These are phyloP conservation scores for Salminus brasiliensis DNA, from an alignment of 2,113 vertebrate species.

Conservation along the genomic window DNA sequence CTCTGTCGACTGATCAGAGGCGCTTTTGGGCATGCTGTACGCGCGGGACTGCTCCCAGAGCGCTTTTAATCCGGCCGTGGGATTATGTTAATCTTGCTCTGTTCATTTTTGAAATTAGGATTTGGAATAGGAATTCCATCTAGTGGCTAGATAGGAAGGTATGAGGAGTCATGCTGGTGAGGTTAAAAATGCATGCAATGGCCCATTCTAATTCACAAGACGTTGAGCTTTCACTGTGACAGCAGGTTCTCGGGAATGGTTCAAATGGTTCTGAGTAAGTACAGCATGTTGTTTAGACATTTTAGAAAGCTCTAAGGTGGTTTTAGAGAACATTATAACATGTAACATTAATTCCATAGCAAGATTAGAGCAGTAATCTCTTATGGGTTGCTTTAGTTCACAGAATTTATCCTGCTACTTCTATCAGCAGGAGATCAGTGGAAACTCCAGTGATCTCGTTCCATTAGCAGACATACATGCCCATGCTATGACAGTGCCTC, in stretches of 20 bases:
- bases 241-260: neutral
- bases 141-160: slow-evolving; percentile 8
- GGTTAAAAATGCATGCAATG: neutral
- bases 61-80: slow-evolving; percentile 35
- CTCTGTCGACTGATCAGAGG: slow-evolving; percentile 30
- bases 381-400: too few relatives aligned
- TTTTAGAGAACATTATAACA: too few relatives aligned
- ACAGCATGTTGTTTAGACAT: too few relatives aligned
- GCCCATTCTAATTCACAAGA: neutral
- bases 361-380: too few relatives aligned
- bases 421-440: too few relatives aligned
- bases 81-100: slow-evolving; percentile 45
- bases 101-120: slow-evolving; percentile 45
- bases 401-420: too few relatives aligned
- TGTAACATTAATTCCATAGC: too few relatives aligned
- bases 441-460: too few relatives aligned
- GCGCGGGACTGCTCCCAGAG: neutral
- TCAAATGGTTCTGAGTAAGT: too few relatives aligned
- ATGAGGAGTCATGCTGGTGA: neutral
- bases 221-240: neutral
- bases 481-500: too few relatives aligned
- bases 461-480: too few relatives aligned
- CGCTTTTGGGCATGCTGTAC: neutral
- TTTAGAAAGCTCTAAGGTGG: too few relatives aligned
- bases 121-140: slow-evolving; percentile 39